Percentiles rank a stretch among this genome's conserved stretches.
Evolutionary conservation across 2,113 vertebrate species (phyloP).

Genomic region (Scytalopus superciliaris): DNA sequence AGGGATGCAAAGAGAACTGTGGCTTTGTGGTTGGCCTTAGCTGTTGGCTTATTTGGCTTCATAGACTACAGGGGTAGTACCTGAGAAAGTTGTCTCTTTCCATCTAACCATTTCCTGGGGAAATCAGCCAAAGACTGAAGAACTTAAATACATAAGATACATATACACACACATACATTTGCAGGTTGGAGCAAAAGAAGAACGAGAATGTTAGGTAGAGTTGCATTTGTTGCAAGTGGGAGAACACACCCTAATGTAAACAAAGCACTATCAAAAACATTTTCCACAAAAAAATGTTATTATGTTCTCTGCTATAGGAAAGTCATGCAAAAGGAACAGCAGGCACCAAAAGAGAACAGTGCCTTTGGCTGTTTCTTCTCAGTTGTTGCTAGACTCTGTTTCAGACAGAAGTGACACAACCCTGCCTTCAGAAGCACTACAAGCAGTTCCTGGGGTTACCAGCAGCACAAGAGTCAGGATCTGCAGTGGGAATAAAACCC

Average conservation of each 20-base stretch:
- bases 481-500: not conserved
- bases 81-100: not conserved
- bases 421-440: not conserved
- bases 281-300: not conserved
- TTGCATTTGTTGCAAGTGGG: not conserved
- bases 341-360: not conserved
- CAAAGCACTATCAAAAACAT: not conserved
- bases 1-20: not conserved
- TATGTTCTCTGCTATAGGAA: not conserved
- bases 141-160: not conserved
- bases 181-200: not conserved
- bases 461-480: not conserved
- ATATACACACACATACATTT: rapidly evolving
- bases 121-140: not conserved
- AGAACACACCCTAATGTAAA: not conserved
- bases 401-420: not conserved
- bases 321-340: not conserved
- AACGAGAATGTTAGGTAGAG: not conserved
- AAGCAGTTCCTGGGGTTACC: not conserved
- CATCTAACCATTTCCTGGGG: not conserved
- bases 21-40: not conserved
- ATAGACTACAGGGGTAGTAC: not conserved
- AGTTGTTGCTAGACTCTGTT: not conserved
- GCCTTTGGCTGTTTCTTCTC: not conserved
- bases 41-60: not conserved